Conservation (phyloP, 64 coral and sea anemone genomes). For the Montipora sp. region DNA sequence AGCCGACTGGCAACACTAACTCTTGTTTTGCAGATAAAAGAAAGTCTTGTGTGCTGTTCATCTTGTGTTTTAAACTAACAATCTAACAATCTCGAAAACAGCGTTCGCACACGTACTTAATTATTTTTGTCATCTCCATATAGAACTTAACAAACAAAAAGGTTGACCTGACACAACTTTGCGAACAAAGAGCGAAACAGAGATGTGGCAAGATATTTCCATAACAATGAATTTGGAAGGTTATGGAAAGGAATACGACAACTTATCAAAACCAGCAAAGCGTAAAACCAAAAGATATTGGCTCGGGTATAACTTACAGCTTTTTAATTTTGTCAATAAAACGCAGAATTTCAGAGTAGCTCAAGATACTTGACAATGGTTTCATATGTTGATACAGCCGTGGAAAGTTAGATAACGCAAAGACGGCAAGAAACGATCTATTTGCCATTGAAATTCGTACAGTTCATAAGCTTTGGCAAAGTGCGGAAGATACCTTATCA, state of each 20-base stretch:
- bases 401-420: background rate
- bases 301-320: constrained; percentile 8
- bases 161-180: constrained; percentile 12
- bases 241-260: background rate
- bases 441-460: background rate
- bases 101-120: background rate
- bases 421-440: background rate
- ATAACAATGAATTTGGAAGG: constrained; percentile 15
- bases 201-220: constrained; percentile 12
- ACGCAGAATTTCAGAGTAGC: too few species aligned
- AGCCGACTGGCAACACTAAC: background rate
- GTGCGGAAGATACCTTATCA: constrained; percentile 27
- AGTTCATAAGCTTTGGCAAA: background rate
- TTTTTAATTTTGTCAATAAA: too few species aligned
- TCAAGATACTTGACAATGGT: background rate
- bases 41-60: background rate
- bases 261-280: constrained; percentile 20
- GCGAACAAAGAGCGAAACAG: constrained; percentile 13
- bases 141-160: constrained; percentile 30
- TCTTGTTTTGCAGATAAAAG: background rate
- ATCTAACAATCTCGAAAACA: constrained; percentile 32
- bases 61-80: background rate
- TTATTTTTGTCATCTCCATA: constrained; percentile 9
- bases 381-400: background rate
- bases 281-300: constrained; percentile 28